Evolutionary conservation across 2,113 vertebrate species (phyloP).

Genomic region (Anoura caudifer): DNA sequence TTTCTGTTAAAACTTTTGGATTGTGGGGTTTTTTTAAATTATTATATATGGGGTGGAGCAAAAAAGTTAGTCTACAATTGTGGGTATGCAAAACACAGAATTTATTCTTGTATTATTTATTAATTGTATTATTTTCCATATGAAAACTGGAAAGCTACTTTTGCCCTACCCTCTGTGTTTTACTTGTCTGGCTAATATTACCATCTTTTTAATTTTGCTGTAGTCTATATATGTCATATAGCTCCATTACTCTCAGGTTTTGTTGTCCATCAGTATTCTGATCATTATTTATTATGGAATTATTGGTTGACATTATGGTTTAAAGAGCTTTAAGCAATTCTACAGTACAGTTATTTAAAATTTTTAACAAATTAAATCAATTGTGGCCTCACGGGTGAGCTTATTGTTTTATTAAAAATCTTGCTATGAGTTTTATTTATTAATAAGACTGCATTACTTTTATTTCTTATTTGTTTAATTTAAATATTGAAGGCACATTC

Average conservation of each 20-base stretch:
- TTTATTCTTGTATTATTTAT: too few species aligned
- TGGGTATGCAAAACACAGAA: too few species aligned
- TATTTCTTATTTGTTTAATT: not conserved
- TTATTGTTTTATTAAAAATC: conserved; percentile 1
- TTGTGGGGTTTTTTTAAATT: not conserved
- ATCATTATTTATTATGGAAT: conserved; percentile 11
- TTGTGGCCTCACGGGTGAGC: not conserved
- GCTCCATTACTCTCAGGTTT: not conserved
- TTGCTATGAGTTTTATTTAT: not conserved
- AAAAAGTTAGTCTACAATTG: too few species aligned
- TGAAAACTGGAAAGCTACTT: too few species aligned
- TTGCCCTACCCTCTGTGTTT: not conserved
- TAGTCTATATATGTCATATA: not conserved
- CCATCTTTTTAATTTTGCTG: not conserved
- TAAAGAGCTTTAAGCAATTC: not conserved
- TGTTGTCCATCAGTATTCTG: not conserved
- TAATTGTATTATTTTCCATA: too few species aligned
- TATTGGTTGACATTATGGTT: not conserved
- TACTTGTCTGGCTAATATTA: not conserved
- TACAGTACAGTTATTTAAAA: not conserved
- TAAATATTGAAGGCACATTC: not conserved
- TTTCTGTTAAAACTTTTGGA: not conserved
- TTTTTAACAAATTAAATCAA: not conserved
- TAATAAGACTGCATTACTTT: conserved; percentile 23
- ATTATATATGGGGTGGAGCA: not conserved